phyloP scores from a whole-genome alignment of 2,888 invertebrate species.

The Pachymerium ferrugineum region DNA sequence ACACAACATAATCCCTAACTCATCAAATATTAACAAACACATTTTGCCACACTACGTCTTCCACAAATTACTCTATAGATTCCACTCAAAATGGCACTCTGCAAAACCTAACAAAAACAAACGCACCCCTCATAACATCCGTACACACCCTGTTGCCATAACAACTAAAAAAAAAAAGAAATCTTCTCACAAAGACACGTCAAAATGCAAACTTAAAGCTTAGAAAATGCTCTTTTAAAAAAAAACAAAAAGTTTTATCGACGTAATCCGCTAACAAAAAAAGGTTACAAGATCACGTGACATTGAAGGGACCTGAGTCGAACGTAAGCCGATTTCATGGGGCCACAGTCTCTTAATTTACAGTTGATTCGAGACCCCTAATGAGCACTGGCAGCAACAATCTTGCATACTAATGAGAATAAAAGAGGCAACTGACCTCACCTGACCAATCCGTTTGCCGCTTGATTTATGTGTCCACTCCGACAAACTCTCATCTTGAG shows the following conservation, averaged over 20 bases:
- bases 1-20: constrained; percentile 15
- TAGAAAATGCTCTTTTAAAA: not conserved
- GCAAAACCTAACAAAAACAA: not conserved
- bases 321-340: constrained; percentile 7
- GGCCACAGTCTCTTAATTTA: constrained; percentile 16
- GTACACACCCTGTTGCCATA: not conserved
- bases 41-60: constrained; percentile 16
- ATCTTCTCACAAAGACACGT: too few species aligned
- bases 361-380: constrained; percentile 14
- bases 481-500: constrained; percentile 1
- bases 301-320: not conserved
- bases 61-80: constrained; percentile 24
- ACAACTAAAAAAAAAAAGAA: too few species aligned
- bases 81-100: not conserved
- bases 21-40: constrained; percentile 25
- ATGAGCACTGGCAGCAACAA: constrained; percentile 14
- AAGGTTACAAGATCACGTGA: not conserved
- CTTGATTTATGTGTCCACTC: constrained; percentile 7
- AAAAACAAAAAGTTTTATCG: not conserved
- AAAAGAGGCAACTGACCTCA: constrained; percentile 8
- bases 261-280: not conserved
- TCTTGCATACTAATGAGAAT: not conserved
- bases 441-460: constrained; percentile 18
- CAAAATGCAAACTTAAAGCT: not conserved
- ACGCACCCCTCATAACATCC: not conserved